These are phyloP conservation scores for Dipodomys spectabilis DNA, from an alignment of 2,113 vertebrate genomes.

Conservation along the genomic window DNA sequence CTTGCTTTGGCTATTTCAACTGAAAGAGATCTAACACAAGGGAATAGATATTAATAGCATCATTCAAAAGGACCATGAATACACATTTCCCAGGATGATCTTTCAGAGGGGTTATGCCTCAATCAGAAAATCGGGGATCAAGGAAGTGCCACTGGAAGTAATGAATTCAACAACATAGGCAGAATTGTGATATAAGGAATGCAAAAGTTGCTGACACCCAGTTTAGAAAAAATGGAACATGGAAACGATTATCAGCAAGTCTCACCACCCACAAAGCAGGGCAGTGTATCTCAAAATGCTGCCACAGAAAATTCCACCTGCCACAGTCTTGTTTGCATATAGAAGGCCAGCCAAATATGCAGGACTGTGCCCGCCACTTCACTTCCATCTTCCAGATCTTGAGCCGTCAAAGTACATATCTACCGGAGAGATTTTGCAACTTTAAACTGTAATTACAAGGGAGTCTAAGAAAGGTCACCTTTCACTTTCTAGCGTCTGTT, in stretches of 20 bases:
- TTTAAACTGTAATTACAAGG: background rate
- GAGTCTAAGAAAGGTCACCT: background rate
- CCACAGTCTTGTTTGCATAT: background rate
- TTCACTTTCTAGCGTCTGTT: background rate
- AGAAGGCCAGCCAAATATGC: background rate
- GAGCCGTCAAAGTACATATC: background rate
- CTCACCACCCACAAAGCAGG: background rate
- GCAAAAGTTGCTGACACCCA: background rate
- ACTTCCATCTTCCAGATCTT: background rate
- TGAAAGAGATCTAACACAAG: background rate
- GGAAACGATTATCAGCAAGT: background rate
- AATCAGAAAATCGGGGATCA: slow-evolving; percentile 1
- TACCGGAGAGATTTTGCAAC: background rate
- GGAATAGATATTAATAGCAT: background rate
- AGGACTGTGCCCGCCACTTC: background rate
- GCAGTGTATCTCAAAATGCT: background rate
- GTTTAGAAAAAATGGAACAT: background rate
- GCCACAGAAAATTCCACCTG: background rate
- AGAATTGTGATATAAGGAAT: background rate
- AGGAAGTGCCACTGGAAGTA: background rate
- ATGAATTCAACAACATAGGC: background rate
- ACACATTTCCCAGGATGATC: background rate
- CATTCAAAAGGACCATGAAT: background rate
- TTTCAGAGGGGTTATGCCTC: background rate
- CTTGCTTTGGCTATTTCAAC: slow-evolving; percentile 20